Base-by-base conservation (phyloP, 53 echinoderm and acorn worm genomes). In the Holothuria scabra region DNA sequence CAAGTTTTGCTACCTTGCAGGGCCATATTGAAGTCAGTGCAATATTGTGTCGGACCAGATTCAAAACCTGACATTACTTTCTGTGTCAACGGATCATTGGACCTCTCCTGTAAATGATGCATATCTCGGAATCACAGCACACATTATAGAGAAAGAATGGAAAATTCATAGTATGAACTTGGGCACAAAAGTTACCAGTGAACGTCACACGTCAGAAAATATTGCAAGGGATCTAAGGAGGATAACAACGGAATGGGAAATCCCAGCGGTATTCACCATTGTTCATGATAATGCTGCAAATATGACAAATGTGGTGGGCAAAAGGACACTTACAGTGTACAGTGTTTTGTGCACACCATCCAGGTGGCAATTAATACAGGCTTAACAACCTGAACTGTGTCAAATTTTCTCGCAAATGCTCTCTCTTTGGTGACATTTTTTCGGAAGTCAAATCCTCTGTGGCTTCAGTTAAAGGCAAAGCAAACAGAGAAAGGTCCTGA, bases 231-330 rank as follows among this genome's bases (percentile, higher is more conserved):
- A 80, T 23, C 29, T 80, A 60, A 12, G 21, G 60, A 22, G 8
- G 20, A 60, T 80, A 10, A 75, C 9, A 8, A 10, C 22, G 22
- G 75, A 75, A 46, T 75, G 75, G 75, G 24, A 75, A 16, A 75
- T 26, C 28, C 49, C 25, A 28, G 61, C 60, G 19, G 61, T 80
- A 44, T 80, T 59, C 21, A 37, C n/a, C 7, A 18, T 32, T 21
- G 80, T 32, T 3, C 80, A 80, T 80, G 80, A 60, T n/a, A 80
- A 80, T 59, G 80, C 60, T 16, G 80, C 80, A 12, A 80, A 59
- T 28, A 80, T 80, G 16, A 35, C 35, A 4, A 60, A 59, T 21
- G 60, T 61, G 12, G 4, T 80, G 61, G 33, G n/a, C n/a, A n/a
- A n/a, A n/a, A n/a, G n/a, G n/a, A 80, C 11, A 13, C 62, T 26